Percentiles rank a stretch among this genome's conserved stretches.
phyloP scores from a whole-genome alignment of 2,797 vertebrate genomes.

The Tangara arthus region DNA sequence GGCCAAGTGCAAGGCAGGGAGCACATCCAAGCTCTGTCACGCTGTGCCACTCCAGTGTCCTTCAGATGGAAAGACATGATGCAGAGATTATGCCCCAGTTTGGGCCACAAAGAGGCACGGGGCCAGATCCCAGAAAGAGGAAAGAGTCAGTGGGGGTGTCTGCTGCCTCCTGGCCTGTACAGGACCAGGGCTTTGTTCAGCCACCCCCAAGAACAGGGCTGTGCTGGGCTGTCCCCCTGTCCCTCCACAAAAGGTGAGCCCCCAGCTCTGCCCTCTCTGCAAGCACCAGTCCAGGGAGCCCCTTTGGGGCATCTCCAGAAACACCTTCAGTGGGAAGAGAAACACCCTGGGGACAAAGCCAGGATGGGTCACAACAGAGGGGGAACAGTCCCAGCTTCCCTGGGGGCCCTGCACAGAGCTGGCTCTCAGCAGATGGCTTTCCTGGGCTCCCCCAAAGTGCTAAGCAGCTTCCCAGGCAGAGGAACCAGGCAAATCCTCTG shows the following conservation, averaged over 20 bases:
- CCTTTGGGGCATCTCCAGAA: neutral
- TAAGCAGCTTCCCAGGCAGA: neutral
- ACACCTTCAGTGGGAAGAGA: neutral
- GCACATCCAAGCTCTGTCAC: accelerated
- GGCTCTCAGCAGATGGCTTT: neutral
- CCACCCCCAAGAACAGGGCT: neutral
- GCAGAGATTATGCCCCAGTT: neutral
- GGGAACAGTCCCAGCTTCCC: neutral
- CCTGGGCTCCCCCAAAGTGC: accelerated
- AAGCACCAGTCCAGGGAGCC: neutral
- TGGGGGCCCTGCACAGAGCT: neutral
- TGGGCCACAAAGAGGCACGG: neutral
- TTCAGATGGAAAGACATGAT: neutral
- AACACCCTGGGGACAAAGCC: neutral
- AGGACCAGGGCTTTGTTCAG: neutral
- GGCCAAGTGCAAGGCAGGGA: too few species aligned
- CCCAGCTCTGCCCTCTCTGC: neutral
- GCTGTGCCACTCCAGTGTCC: accelerated
- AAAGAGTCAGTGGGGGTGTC: too few species aligned
- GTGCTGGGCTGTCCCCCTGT: neutral
- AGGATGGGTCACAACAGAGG: neutral
- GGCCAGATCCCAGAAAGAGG: neutral
- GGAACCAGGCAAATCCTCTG: neutral
- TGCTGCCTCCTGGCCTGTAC: neutral
- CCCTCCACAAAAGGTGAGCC: neutral